Base-by-base conservation (phyloP, 2,888 invertebrate species). In the Sarcophaga variegata region DNA sequence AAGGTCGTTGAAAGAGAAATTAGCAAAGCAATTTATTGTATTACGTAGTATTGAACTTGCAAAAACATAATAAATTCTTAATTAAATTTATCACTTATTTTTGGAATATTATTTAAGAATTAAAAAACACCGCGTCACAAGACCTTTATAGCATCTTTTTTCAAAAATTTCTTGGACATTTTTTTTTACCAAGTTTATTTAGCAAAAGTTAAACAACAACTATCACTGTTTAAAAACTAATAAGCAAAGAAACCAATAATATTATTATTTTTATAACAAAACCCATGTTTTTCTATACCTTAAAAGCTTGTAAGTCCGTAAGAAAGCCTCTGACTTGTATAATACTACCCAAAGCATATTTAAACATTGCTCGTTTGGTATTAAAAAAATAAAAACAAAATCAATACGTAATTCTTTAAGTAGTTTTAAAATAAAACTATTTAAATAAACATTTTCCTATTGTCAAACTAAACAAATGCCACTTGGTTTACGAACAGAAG, bases 1-100 rank as follows among this genome's bases (percentile, higher is more conserved):
- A 85, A 85, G 84, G 84, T 85, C 80, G 71, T 81, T 85, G 67
- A 62, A 72, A 66, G 60, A 70, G 64, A 76, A 75, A 66, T 62
- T 37, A 60, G 25, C 22, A 54, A 54, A 54, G 54, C 54, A 27
- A 25, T 62, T 63, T 54, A 47, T 80, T 59, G 2, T 22, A 49
- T n/a, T 60, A 49, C 12, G 59, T 67, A 37, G 25, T 11, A 14
- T 25, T 17, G 54, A n/a, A 22, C 59, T 45, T 69, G 17, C 20
- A n/a, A 60, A 45, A n/a, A 22, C 12, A 11, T 17, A 17, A 17
- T 14, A 49, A 11, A 49, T 49, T 49, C 17, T 17, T 20, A n/a
- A 20, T 71, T 27, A 22, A 70, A 49, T 54, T 3, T 17, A 49
- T 37, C 37, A 37, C 37, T 10, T 37, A 17, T 71, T 59, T 59